Conservation (phyloP, 2,888 invertebrate genomes). For the Parascotia fuliginaria region DNA sequence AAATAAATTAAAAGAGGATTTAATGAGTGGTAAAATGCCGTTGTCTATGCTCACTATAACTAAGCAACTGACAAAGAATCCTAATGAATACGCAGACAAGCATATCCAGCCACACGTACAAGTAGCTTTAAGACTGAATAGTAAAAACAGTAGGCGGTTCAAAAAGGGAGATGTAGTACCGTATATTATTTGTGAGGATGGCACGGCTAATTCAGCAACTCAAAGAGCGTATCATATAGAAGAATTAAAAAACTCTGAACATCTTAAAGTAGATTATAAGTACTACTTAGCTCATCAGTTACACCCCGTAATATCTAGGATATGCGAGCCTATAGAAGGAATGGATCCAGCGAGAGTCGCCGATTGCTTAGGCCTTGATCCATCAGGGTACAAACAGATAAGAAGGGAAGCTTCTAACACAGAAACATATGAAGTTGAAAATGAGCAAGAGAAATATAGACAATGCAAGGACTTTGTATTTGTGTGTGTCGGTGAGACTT, state of each 20-base stretch:
- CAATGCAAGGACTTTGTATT: conserved; percentile 89
- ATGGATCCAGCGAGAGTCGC: conserved; percentile 96
- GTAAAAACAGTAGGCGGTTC: conserved; percentile 91
- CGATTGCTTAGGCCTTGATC: conserved; percentile 92
- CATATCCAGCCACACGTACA: conserved; percentile 94
- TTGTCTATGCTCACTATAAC: conserved; percentile 93
- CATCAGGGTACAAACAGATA: conserved; percentile 78
- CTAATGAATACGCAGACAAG: conserved; percentile 95
- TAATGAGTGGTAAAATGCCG: conserved; percentile 89
- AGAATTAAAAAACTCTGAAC: conserved; percentile 91
- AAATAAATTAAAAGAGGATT: conserved; percentile 90
- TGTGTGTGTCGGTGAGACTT: conserved; percentile 84
- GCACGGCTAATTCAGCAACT: conserved; percentile 90
- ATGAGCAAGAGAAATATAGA: conserved; percentile 84
- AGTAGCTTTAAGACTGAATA: conserved; percentile 93
- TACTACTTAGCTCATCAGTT: conserved; percentile 98
- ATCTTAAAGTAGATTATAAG: conserved; percentile 91
- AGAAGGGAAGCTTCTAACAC: conserved; percentile 75
- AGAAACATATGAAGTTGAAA: conserved; percentile 79
- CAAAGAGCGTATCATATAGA: conserved; percentile 98
- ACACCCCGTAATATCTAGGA: conserved; percentile 97
- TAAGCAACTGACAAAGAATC: conserved; percentile 97
- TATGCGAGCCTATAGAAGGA: conserved; percentile 98
- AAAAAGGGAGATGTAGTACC: conserved; percentile 97
- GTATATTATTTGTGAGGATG: conserved; percentile 98